These are phyloP conservation scores for Ceuthmochares aereus DNA, from an alignment of 2,113 vertebrate genomes.

Conservation along the genomic window DNA sequence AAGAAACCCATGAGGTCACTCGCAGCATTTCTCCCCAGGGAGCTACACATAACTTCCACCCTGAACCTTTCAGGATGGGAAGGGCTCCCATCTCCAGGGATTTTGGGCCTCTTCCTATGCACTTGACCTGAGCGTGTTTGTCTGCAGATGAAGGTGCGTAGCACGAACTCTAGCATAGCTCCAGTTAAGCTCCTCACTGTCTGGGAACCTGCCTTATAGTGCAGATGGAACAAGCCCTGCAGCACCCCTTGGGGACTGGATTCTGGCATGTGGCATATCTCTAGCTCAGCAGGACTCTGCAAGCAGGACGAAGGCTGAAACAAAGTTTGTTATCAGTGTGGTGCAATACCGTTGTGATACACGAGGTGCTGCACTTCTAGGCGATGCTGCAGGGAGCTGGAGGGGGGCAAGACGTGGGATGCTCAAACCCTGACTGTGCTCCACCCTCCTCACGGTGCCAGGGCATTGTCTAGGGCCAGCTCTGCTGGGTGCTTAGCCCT, in stretches of 20 bases:
- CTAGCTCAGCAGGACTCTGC: not conserved
- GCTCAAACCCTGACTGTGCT: not conserved
- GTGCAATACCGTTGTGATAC: not conserved
- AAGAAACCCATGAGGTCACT: slow-evolving; percentile 64
- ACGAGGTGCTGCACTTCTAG: not conserved
- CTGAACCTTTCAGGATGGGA: not conserved
- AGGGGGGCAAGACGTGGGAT: not conserved
- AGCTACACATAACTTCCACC: not conserved
- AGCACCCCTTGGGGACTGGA: not conserved
- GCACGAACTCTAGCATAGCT: not conserved
- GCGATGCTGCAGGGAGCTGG: not conserved
- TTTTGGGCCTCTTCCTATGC: not conserved
- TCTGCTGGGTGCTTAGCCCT: not conserved
- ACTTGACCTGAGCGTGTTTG: not conserved
- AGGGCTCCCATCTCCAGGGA: fast-evolving
- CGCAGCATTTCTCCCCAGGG: not conserved
- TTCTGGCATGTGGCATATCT: not conserved
- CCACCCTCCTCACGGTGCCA: fast-evolving
- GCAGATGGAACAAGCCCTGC: fast-evolving
- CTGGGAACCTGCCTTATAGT: too few species aligned
- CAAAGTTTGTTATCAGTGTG: not conserved
- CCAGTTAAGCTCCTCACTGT: not conserved
- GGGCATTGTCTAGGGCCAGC: not conserved
- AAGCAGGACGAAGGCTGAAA: not conserved
- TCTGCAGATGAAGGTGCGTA: not conserved